Percentiles rank a stretch among this genome's conserved stretches.
These are phyloP conservation scores for Nasonia oneida DNA, from an alignment of 2,888 invertebrate genomes.

Conservation along the genomic window DNA sequence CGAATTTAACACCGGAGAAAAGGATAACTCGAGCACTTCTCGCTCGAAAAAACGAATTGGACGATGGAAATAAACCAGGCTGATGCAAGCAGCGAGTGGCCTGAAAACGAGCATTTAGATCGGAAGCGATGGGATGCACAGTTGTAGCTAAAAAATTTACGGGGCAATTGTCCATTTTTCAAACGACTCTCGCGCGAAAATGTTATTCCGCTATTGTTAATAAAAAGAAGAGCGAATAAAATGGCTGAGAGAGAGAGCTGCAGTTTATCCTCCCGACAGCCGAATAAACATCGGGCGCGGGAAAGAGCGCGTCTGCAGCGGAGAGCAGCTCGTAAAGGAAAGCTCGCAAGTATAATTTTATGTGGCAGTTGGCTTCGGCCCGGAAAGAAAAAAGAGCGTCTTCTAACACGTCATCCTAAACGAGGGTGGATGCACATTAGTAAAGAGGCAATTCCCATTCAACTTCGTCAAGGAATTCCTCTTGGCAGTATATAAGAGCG, in stretches of 20 bases:
- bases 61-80: too few relatives aligned
- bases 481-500: constrained; percentile 4
- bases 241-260: background rate
- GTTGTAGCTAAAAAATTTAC: background rate
- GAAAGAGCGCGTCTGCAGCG: background rate
- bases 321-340: constrained; percentile 19
- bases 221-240: constrained; percentile 1
- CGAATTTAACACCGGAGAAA: too few relatives aligned
- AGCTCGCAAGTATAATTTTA: constrained; percentile 50
- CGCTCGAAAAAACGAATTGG: too few relatives aligned
- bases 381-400: constrained; percentile 42
- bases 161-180: background rate
- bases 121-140: background rate
- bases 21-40: too few relatives aligned
- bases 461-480: constrained; percentile 58
- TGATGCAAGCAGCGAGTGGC: too few relatives aligned
- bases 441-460: constrained; percentile 58
- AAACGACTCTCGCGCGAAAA: background rate
- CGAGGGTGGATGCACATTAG: constrained; percentile 59
- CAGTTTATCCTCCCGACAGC: constrained; percentile 19
- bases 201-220: background rate
- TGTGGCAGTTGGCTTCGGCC: constrained; percentile 35
- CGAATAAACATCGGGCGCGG: constrained; percentile 18
- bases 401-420: constrained; percentile 54
- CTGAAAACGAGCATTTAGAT: background rate